These are phyloP conservation scores for Synanthedon vespiformis DNA, from an alignment of 2,888 invertebrate genomes.

Conservation along the genomic window DNA sequence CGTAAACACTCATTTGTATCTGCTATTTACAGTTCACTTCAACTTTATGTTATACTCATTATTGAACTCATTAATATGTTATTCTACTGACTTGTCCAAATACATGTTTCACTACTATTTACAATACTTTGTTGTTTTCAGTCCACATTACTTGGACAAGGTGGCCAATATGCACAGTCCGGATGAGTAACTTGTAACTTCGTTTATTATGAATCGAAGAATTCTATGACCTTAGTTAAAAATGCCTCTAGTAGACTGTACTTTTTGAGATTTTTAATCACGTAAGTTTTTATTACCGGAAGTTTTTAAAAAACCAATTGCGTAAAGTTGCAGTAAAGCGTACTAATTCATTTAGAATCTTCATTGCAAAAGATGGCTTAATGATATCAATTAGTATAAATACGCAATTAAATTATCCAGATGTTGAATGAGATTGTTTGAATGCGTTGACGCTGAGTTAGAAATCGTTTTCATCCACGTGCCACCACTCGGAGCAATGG, in stretches of 20 bases:
- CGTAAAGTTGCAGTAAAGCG: too few species aligned
- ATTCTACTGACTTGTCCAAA: too few species aligned
- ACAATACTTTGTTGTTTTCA: too few species aligned
- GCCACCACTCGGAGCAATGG: conserved; percentile 22
- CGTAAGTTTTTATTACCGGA: too few species aligned
- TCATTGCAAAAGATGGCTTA: conserved; percentile 30
- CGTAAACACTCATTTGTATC: conserved; percentile 49
- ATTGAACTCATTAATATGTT: conserved; percentile 8
- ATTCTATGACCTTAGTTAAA: too few species aligned
- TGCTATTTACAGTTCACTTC: conserved; percentile 28
- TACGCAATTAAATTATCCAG: conserved; percentile 45
- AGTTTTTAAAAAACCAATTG: too few species aligned
- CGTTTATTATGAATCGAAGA: conserved; percentile 5
- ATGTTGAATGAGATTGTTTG: conserved; percentile 26
- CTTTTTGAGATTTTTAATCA: too few species aligned
- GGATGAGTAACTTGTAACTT: neutral
- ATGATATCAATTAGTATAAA: conserved; percentile 45
- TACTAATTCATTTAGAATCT: conserved; percentile 23
- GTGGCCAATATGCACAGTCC: too few species aligned
- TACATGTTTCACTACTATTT: conserved; percentile 3
- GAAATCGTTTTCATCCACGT: conserved; percentile 26
- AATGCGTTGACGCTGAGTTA: conserved; percentile 17
- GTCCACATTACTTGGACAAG: too few species aligned
- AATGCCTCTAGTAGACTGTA: neutral
- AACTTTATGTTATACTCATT: conserved; percentile 22